Evolutionary conservation across 2,797 vertebrate genomes (phyloP).

Genomic region (Brachyrhaphis roseni): DNA sequence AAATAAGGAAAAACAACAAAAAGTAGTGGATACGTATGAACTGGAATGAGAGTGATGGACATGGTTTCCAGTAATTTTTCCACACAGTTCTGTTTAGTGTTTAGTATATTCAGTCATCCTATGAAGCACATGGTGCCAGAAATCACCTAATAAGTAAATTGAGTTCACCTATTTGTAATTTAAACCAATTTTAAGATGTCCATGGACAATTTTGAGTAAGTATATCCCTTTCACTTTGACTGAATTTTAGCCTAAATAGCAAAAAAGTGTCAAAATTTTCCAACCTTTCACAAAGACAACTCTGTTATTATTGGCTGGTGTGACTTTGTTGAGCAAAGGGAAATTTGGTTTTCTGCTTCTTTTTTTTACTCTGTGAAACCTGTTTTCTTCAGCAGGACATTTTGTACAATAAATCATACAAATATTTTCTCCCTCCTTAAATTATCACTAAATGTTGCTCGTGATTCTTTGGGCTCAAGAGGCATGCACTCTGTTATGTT

Average conservation of each 20-base stretch:
- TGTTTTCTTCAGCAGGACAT: not conserved
- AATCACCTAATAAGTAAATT: not conserved
- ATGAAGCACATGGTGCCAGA: not conserved
- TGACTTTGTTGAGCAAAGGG: not conserved
- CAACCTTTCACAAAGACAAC: not conserved
- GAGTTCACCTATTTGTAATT: too few species aligned
- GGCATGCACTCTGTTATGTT: conserved; percentile 28
- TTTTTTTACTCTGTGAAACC: conserved; percentile 4
- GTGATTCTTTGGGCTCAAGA: conserved; percentile 5
- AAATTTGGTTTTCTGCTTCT: not conserved
- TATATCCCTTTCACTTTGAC: not conserved
- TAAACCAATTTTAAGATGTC: not conserved
- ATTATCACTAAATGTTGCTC: conserved; percentile 19
- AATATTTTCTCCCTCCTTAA: conserved; percentile 5
- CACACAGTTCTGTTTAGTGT: not conserved
- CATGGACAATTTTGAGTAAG: not conserved
- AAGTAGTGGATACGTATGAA: not conserved
- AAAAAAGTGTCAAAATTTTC: too few species aligned
- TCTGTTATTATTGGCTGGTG: not conserved
- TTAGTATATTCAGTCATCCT: not conserved
- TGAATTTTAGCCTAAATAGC: not conserved
- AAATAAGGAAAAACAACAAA: not conserved
- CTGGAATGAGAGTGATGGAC: not conserved
- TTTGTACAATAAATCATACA: not conserved
- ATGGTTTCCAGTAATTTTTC: not conserved